A percentile compares a stretch with the other conserved stretches of the same genome.
phyloP scores from a whole-genome alignment of 1,140 invertebrate genomes.

The Hormaphis cornu region DNA sequence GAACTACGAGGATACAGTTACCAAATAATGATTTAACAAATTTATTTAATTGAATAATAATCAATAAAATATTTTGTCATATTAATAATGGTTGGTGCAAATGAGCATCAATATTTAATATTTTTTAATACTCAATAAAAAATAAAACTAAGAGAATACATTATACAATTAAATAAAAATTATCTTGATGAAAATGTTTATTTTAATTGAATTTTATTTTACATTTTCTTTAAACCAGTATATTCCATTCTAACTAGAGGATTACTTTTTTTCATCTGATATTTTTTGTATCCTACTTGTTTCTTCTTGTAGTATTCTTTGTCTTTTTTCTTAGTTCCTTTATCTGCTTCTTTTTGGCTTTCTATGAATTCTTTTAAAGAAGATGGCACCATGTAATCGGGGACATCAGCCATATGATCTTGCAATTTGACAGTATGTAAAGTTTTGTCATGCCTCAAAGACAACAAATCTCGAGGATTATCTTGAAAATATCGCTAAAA shows the following conservation, averaged over 20 bases:
- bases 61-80: no score
- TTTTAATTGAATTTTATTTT: not conserved
- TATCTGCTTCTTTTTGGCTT: constrained; percentile 22
- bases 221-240: constrained; percentile 33
- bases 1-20: no score
- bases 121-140: no score
- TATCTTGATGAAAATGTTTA: no score
- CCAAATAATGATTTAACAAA: no score
- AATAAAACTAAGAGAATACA: no score
- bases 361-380: constrained; percentile 45
- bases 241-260: constrained; percentile 36
- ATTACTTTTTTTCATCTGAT: constrained; percentile 32
- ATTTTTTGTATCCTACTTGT: constrained; percentile 22
- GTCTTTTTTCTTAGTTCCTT: constrained; percentile 26
- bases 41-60: no score
- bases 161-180: no score
- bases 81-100: no score
- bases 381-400: constrained; percentile 83
- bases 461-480: constrained; percentile 81
- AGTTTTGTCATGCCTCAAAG: constrained; percentile 84
- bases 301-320: constrained; percentile 13
- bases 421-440: constrained; percentile 77
- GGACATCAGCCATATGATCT: constrained; percentile 80
- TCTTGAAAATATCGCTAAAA: constrained; percentile 82
- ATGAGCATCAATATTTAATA: no score